Evolutionary conservation across 2,113 vertebrate species (phyloP).

Genomic region (Madoqua kirkii): DNA sequence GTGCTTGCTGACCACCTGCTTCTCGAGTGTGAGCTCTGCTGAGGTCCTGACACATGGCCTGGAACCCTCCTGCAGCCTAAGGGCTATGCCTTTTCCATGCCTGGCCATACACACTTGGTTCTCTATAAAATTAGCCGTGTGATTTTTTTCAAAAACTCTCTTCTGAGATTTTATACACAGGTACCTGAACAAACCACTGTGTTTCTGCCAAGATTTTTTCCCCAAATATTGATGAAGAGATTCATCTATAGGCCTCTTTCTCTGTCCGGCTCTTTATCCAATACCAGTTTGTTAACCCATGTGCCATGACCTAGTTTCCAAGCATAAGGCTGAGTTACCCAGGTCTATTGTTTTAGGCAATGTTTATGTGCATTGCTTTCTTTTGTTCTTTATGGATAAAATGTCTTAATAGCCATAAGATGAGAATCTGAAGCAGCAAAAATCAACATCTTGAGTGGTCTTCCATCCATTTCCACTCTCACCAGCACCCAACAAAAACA

Average conservation of each 20-base stretch:
- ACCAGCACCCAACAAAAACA: neutral
- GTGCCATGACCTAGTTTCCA: neutral
- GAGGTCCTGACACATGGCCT: neutral
- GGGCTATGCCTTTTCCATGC: neutral
- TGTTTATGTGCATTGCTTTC: neutral
- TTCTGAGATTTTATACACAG: neutral
- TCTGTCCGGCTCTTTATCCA: neutral
- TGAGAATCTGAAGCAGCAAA: neutral
- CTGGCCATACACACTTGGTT: neutral
- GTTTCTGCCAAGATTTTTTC: neutral
- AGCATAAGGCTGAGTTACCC: neutral
- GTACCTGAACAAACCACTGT: neutral
- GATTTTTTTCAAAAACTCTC: neutral
- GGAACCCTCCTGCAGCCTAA: neutral
- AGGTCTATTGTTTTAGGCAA: neutral
- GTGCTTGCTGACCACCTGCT: neutral
- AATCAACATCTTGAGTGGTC: neutral
- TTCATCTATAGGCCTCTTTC: neutral
- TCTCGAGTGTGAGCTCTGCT: neutral
- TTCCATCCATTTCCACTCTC: neutral
- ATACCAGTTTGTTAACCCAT: neutral
- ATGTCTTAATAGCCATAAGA: neutral
- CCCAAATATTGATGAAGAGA: neutral
- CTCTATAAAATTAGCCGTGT: neutral
- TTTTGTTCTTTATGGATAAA: neutral